Conservation (phyloP, 2,888 invertebrate species). For the Coronaproctus castanopsis region DNA sequence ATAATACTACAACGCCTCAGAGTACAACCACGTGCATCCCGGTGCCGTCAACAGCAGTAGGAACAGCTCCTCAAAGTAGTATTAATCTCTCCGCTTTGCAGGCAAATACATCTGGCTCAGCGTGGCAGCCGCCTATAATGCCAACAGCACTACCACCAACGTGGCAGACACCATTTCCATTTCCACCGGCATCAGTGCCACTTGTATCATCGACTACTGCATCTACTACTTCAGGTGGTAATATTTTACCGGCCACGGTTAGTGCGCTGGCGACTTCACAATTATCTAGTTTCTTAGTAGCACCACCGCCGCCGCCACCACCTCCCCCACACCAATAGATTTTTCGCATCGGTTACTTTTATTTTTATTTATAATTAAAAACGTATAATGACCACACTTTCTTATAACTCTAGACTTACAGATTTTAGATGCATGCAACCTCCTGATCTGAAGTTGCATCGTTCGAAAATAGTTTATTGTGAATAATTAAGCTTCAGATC, state of each 20-base stretch:
- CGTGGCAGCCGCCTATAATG: background rate
- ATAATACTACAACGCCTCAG: slow-evolving; percentile 3
- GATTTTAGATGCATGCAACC: no score
- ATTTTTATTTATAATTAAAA: background rate
- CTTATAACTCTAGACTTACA: no score
- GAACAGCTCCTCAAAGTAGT: no score
- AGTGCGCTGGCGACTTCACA: slow-evolving; percentile 18
- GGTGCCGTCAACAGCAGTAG: background rate
- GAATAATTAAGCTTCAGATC: no score
- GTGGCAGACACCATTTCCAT: slow-evolving; percentile 4
- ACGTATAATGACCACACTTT: no score
- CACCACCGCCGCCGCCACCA: slow-evolving; percentile 24
- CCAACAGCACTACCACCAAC: background rate
- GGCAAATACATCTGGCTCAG: background rate
- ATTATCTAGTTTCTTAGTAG: slow-evolving; percentile 21
- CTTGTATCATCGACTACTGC: no score
- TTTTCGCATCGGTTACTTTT: slow-evolving; percentile 1
- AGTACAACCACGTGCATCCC: background rate
- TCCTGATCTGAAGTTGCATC: no score
- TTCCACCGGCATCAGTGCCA: background rate
- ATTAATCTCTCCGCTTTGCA: background rate
- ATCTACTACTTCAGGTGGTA: no score
- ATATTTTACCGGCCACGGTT: no score
- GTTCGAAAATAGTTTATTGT: no score
- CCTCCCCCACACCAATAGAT: slow-evolving; percentile 21